These are phyloP conservation scores for Protaetia brevitarsis DNA, from an alignment of 1,140 invertebrate genomes.

Conservation along the genomic window DNA sequence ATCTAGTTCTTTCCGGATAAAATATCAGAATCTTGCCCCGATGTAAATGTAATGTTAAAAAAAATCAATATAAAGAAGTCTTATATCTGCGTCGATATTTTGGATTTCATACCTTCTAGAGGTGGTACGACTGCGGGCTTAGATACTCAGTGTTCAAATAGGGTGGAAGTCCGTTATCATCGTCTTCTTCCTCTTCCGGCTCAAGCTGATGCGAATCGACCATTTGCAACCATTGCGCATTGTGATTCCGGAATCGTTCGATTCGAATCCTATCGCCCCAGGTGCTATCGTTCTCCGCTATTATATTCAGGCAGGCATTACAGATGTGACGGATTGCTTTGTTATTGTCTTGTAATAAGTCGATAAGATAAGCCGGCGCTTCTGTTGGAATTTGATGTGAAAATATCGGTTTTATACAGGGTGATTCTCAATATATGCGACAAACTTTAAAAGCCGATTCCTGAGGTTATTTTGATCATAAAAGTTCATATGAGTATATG, in stretches of 20 bases:
- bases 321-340: slow-evolving; percentile 87
- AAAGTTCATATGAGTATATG: too few relatives aligned
- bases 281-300: slow-evolving; percentile 83
- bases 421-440: too few relatives aligned
- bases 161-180: slow-evolving; percentile 64
- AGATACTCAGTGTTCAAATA: slow-evolving; percentile 71
- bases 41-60: slow-evolving; percentile 40
- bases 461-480: too few relatives aligned
- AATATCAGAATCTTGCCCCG: slow-evolving; percentile 32
- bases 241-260: slow-evolving; percentile 94
- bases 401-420: too few relatives aligned
- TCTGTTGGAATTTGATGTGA: too few relatives aligned
- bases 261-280: slow-evolving; percentile 91
- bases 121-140: slow-evolving; percentile 64
- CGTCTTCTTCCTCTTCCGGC: slow-evolving; percentile 60
- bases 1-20: slow-evolving; percentile 37
- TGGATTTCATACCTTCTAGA: slow-evolving; percentile 59
- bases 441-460: too few relatives aligned
- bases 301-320: slow-evolving; percentile 87
- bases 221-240: slow-evolving; percentile 97
- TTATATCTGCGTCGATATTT: slow-evolving; percentile 24
- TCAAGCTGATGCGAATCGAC: slow-evolving; percentile 59
- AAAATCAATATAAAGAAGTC: slow-evolving; percentile 11
- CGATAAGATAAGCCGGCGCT: slow-evolving; percentile 93
- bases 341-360: slow-evolving; percentile 97